Conservation (phyloP, 2,888 invertebrate species). For the Arctia plantaginis region DNA sequence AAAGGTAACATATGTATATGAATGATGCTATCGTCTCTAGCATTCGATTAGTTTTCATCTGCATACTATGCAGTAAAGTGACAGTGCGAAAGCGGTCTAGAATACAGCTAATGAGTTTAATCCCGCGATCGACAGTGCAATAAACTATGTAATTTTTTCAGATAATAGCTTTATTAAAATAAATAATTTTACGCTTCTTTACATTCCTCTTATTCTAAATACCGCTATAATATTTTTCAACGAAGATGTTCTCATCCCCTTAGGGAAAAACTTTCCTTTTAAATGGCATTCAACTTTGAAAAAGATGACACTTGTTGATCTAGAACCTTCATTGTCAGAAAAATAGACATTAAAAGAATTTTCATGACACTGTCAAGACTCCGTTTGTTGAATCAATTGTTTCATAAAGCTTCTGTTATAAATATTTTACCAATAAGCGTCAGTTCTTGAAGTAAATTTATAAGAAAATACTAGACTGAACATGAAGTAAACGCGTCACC, state of each 20-base stretch:
- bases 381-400: constrained; percentile 5
- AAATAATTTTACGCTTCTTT: background rate
- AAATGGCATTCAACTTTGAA: background rate
- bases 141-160: background rate
- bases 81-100: background rate
- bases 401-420: background rate
- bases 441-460: background rate
- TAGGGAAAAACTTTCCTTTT: background rate
- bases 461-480: constrained; percentile 9
- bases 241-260: background rate
- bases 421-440: background rate
- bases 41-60: too few species aligned
- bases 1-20: background rate
- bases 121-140: background rate
- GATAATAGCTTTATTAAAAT: background rate
- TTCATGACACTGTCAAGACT: constrained; percentile 4
- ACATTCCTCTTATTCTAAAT: background rate
- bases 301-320: background rate
- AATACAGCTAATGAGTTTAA: background rate
- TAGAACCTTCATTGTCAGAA: background rate
- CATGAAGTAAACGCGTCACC: constrained; percentile 1
- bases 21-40: background rate
- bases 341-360: background rate
- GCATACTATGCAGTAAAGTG: background rate
- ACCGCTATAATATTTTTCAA: background rate